A percentile compares a stretch with the other conserved stretches of the same genome.
Conservation (phyloP, 1,140 invertebrate species). For the Lineus longissimus region DNA sequence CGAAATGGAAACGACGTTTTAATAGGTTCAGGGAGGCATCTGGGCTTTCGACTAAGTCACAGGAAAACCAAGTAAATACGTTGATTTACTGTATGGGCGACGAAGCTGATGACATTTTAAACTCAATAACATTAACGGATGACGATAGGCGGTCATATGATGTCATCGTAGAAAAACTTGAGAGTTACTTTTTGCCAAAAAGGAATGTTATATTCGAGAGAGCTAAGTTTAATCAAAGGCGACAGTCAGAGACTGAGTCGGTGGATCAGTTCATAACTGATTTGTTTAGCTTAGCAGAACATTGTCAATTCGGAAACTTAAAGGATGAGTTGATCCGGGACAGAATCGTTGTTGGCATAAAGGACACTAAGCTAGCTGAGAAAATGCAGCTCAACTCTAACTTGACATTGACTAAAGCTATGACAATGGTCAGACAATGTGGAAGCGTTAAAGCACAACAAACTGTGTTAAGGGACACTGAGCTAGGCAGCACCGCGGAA, state of each 20-base stretch:
- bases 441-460: background rate
- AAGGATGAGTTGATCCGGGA: constrained; percentile 47
- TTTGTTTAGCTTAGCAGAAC: constrained; percentile 38
- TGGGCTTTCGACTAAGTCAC: no score
- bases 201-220: constrained; percentile 46
- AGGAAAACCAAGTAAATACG: no score
- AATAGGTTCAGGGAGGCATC: no score
- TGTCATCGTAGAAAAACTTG: constrained; percentile 28
- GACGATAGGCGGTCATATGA: background rate
- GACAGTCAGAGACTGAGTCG: constrained; percentile 35
- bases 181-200: constrained; percentile 40
- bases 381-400: constrained; percentile 8
- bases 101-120: constrained; percentile 13
- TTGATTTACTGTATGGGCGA: constrained; percentile 10
- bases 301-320: constrained; percentile 43
- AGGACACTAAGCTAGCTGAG: constrained; percentile 4
- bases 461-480: background rate
- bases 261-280: constrained; percentile 46
- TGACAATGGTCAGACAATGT: background rate
- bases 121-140: background rate
- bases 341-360: constrained; percentile 41
- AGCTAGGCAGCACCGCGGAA: background rate
- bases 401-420: background rate
- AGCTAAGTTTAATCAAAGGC: constrained; percentile 41
- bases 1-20: no score